phyloP scores from a whole-genome alignment of 1,140 invertebrate genomes.

The Uloborus diversus region DNA sequence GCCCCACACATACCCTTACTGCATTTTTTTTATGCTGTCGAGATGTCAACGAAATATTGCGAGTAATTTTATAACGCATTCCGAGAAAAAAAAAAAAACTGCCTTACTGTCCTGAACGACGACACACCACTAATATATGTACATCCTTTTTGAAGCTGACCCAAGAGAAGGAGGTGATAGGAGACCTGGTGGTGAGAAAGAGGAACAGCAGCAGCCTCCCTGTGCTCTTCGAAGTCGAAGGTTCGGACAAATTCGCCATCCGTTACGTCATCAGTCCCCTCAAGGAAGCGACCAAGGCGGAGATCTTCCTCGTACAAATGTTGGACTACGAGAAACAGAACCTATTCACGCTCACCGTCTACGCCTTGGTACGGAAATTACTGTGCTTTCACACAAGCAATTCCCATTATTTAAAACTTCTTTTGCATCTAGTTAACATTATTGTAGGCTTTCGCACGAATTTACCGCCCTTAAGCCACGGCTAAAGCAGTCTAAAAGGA shows the following conservation, averaged over 20 bases:
- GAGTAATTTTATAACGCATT: neutral
- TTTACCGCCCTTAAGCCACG: too few relatives aligned
- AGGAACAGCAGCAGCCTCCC: conserved; percentile 79
- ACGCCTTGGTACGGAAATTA: conserved; percentile 76
- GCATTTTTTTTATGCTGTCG: too few relatives aligned
- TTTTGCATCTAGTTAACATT: too few relatives aligned
- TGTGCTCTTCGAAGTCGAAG: conserved; percentile 80
- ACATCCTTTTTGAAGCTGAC: conserved; percentile 72
- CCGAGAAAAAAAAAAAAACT: neutral
- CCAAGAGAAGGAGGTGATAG: conserved; percentile 80
- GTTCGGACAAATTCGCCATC: conserved; percentile 76
- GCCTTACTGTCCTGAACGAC: neutral
- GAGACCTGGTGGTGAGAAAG: conserved; percentile 80
- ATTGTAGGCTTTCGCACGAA: too few relatives aligned
- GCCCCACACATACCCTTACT: too few relatives aligned
- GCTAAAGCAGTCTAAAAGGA: too few relatives aligned
- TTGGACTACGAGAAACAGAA: conserved; percentile 86
- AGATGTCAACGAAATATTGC: too few relatives aligned
- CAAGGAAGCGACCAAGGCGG: conserved; percentile 76
- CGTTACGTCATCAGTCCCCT: conserved; percentile 76
- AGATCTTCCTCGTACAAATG: conserved; percentile 76
- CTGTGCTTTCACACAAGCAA: too few relatives aligned
- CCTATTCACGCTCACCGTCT: conserved; percentile 81
- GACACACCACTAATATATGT: neutral
- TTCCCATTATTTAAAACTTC: too few relatives aligned